Percentiles rank a stretch among this genome's conserved stretches.
Evolutionary conservation across 2,797 vertebrate species (phyloP).

Genomic region (Apogon hyalosoma): DNA sequence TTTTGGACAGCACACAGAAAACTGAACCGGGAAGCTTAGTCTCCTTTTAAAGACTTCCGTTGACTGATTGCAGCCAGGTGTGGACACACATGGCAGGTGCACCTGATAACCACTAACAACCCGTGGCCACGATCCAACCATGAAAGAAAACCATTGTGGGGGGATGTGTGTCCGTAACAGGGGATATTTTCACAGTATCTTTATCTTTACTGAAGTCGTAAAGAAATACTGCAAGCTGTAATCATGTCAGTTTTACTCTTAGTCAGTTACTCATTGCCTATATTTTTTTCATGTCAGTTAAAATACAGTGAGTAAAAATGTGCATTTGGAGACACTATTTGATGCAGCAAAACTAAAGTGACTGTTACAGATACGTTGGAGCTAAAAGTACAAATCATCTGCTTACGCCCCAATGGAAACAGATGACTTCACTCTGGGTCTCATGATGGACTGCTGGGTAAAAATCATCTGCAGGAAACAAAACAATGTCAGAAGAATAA

Average conservation of each 20-base stretch:
- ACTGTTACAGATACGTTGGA: slow-evolving; percentile 2
- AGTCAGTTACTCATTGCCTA: neutral
- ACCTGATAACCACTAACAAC: no score
- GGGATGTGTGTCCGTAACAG: no score
- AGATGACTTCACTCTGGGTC: slow-evolving; percentile 96
- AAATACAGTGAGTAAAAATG: neutral
- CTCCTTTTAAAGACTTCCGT: no score
- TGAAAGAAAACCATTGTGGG: no score
- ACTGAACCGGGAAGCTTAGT: no score
- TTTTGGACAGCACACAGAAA: no score
- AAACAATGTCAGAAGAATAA: neutral
- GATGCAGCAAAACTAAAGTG: neutral
- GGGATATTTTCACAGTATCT: no score
- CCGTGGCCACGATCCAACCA: no score
- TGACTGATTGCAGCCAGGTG: no score
- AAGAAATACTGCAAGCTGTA: no score
- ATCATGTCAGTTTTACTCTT: neutral
- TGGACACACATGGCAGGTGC: no score
- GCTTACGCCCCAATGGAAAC: slow-evolving; percentile 95
- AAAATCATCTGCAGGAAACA: slow-evolving; percentile 90
- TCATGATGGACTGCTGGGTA: slow-evolving; percentile 93
- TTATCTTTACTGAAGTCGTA: no score
- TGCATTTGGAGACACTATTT: neutral
- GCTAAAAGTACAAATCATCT: slow-evolving; percentile 1
- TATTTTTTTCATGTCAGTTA: neutral